Conservation (phyloP, 2,888 invertebrate genomes). For the Petrolisthes cinctipes region DNA sequence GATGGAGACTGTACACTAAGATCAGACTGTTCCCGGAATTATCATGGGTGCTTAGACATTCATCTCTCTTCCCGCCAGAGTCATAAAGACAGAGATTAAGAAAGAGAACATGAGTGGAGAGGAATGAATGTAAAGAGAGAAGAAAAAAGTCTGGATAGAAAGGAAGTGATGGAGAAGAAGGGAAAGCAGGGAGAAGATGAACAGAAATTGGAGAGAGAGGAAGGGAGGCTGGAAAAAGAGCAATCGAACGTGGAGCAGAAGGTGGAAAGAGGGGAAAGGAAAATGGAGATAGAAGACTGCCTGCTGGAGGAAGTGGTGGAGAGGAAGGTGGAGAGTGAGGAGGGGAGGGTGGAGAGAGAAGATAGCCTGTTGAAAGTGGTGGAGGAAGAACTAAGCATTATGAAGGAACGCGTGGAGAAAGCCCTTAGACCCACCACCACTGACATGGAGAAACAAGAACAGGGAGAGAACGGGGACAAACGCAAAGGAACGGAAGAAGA, state of each 20-base stretch:
- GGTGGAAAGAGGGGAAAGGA: background rate
- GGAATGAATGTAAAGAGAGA: background rate
- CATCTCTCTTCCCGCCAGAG: background rate
- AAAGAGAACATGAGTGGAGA: conserved; percentile 11
- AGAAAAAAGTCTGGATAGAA: background rate
- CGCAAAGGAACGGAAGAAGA: background rate
- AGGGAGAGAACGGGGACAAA: background rate
- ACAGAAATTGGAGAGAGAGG: background rate
- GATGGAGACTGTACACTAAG: no score
- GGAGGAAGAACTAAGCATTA: background rate
- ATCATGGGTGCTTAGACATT: no score
- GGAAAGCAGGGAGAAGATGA: conserved; percentile 9
- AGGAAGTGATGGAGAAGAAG: background rate
- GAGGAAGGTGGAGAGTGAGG: background rate
- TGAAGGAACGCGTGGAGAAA: conserved; percentile 7
- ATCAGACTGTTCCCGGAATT: no score
- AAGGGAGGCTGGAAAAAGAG: background rate
- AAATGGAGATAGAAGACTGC: background rate
- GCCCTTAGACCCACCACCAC: conserved; percentile 3
- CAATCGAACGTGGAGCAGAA: background rate
- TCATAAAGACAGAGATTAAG: conserved; percentile 10
- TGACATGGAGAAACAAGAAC: background rate
- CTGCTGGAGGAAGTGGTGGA: background rate
- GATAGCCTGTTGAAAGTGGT: background rate
- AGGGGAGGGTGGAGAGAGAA: background rate